Base-by-base conservation (phyloP, 2,113 vertebrate genomes). In the Pollachius pollachius region DNA sequence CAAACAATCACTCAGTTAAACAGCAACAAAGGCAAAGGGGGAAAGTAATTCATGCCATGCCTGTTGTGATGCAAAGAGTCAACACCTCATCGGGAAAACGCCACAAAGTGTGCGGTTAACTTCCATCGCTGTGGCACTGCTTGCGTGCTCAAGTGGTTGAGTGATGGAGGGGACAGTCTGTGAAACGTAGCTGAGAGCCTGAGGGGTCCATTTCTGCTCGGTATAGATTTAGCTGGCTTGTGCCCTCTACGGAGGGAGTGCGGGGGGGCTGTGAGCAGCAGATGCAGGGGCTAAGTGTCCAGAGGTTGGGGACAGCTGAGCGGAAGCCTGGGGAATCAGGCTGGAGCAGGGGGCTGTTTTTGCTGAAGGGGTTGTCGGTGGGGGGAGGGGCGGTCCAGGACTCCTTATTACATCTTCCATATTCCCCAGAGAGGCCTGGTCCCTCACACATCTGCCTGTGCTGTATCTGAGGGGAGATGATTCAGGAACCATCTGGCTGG, bases 391-490 rank as follows among this genome's bases (percentile, higher is more conserved):
- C 13, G 48, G 83, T 81, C 70, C 79, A 77, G 80, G 73, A 76
- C 75, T 77, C 77, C 72, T 74, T n/a, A 56, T 30, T 75, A 85
- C 77, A 68, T 83, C 77, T 76, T 64, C 77, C 81, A 76, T 62
- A 77, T 83, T 87, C 87, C 80, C 84, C 2, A 18, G 83, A 88
- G 90, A 89, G 70, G 72, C 80, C 68, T 37, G 74, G 78, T 83
- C 77, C 70, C 76, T 80, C 76, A 77, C 82, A 86, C 90, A 91
- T 91, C 91, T 93, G 91, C 83, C 87, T 90, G 72, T 70, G 52
- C 19, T 71, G 85, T 77, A 81, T 83, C 76, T 73, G 76, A 73
- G 69, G 77, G 86, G 81, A 82, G 74, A 77, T 79, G 84, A 74
- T 84, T 82, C 66, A 34, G 57, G 84, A 48, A 74, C 90, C 92